Base-by-base conservation (phyloP, 2,113 vertebrate genomes). In the Phycodurus eques region DNA sequence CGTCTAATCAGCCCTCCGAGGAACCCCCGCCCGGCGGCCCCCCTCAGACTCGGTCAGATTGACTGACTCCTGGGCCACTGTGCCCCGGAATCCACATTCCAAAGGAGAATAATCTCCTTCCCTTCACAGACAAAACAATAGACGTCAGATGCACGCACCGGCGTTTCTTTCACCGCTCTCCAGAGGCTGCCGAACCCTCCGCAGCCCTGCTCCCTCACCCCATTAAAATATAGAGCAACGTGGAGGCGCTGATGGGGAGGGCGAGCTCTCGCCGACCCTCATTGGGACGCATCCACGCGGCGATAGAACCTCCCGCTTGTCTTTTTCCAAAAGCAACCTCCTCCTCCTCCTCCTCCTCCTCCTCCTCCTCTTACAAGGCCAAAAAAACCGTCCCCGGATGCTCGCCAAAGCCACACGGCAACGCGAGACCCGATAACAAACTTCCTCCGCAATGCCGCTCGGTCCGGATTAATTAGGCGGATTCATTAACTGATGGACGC, bases 1-100 rank as follows among this genome's bases (percentile, higher is more conserved):
- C 94, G 93, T 95, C 95, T 98, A 96, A 98, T 98, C 97, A 98
- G 95, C 95, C 96, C 96, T 96, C 96, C 93, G 89, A 97, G 96
- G 95, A 97, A 93, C 94, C 94, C 93, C 90, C 70, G 80, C 89
- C 84, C 83, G 42, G 79, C 91, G 91, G 88, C 88, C 94, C 94
- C 94, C 94, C 87, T 87, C 70, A 87, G 85, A 89, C 86, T 46
- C 35, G 11, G 73, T 84, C 87, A 91, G 90, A 92, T 93, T 93
- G 92, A 93, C 90, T 89, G 90, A 91, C 92, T 92, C 91, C 83
- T 89, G 91, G 92, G 90, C 87, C 87, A 84, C 83, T 85, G 82
- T 90, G 92, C 85, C 90, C 88, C 86, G 91, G 87, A 89, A 90
- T 90, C 85, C 86, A 87, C 85, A 89, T 88, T 89, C 87, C 84